These are phyloP conservation scores for Phoxinus phoxinus DNA, from an alignment of 2,113 vertebrate genomes.

Conservation along the genomic window DNA sequence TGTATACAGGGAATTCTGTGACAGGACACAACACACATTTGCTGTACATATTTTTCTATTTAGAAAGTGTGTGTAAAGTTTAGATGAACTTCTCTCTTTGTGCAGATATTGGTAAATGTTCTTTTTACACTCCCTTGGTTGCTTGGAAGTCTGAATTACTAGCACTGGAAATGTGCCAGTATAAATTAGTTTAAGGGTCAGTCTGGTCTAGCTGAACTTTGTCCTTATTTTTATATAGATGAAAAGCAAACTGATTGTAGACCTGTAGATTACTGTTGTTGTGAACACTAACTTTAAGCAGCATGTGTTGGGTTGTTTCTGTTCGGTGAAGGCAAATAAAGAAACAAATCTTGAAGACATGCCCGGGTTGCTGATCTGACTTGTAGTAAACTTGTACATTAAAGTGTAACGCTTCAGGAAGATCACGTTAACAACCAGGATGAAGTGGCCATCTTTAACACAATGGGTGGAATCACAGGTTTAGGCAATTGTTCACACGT, in stretches of 20 bases:
- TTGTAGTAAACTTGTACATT: neutral
- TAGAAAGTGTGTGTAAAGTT: neutral
- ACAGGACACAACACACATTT: too few species aligned
- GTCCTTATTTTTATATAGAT: neutral
- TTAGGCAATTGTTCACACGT: neutral
- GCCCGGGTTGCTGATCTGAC: neutral
- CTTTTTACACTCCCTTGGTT: neutral
- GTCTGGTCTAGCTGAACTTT: neutral
- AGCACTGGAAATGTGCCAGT: neutral
- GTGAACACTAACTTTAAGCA: neutral
- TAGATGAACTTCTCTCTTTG: neutral
- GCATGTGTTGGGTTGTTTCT: neutral
- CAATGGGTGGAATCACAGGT: neutral
- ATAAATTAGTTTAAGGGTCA: neutral
- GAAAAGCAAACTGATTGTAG: neutral
- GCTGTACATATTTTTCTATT: too few species aligned
- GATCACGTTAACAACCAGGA: neutral
- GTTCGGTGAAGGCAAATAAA: neutral
- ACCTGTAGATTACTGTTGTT: neutral
- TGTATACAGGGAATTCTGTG: too few species aligned
- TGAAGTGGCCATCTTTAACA: slow-evolving; percentile 7
- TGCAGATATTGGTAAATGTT: neutral
- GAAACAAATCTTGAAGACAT: slow-evolving; percentile 8
- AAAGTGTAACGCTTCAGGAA: neutral
- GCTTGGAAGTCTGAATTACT: neutral